Evolutionary conservation across 2,888 invertebrate genomes (phyloP), one percentile per base, ranked within the genome.

Genomic region (Andrena hattorfiana): DNA sequence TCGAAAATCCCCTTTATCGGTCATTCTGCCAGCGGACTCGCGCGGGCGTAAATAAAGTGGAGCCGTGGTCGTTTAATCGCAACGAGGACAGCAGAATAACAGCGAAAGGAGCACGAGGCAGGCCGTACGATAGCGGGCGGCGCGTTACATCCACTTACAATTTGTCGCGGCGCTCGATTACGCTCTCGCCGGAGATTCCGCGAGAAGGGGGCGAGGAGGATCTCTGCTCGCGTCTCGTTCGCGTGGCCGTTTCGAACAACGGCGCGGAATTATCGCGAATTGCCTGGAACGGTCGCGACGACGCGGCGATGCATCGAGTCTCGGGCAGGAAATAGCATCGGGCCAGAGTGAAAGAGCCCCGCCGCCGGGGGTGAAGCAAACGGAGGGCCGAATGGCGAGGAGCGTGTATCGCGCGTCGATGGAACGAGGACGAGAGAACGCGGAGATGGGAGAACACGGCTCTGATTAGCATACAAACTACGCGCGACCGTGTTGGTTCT

Each of bases 381-480:
- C 16, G 26, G 10, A 56, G 35, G 69, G n/a, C 32, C 48, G 5
- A 74, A 66, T 2, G 26, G 51, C 26, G 23, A 48, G 67, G 32
- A 62, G 62, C 2, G n/a, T 20, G 62, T 30, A 32, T 30, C 30
- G 60, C 78, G 48, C 60, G 68, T 64, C 68, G 67, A 77, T 63
- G 78, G 69, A 76, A 66, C 74, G 81, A 69, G 77, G 76, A 82
- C 35, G 77, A 66, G 76, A 68, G 85, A 68, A 80, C 81, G 74
- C 77, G 83, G 83, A 82, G 78, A 79, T 75, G 77, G 82, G 83
- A 81, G 88, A 90, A 91, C 91, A 91, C 85, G 91, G 86, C 78
- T 86, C 90, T 91, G 90, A 91, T 91, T 91, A 91, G 91, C 91
- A 91, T 91, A 91, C 90, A 91, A 91, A 91, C 91, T 91, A 90